Evolutionary conservation across 1,140 invertebrate genomes (phyloP).

Genomic region (Dreissena polymorpha): DNA sequence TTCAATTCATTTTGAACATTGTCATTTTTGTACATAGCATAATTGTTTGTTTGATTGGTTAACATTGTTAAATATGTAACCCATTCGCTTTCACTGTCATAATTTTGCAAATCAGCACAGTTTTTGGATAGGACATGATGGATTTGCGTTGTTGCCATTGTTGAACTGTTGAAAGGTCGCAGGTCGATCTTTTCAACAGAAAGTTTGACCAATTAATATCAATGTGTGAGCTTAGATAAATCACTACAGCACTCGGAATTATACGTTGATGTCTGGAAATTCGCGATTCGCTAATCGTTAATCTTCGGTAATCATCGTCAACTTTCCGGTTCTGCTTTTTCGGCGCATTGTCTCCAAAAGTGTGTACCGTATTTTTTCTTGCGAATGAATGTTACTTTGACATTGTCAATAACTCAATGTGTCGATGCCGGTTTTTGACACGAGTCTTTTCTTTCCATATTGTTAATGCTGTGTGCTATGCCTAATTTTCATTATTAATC

Average conservation of each 20-base stretch:
- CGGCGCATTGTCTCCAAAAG: too few species aligned
- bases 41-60: neutral
- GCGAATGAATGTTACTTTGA: slow-evolving; percentile 13
- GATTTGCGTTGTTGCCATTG: slow-evolving; percentile 55
- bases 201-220: too few species aligned
- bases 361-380: too few species aligned
- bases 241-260: too few species aligned
- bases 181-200: slow-evolving; percentile 5
- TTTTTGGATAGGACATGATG: slow-evolving; percentile 20
- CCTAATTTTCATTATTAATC: neutral
- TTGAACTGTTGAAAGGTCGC: slow-evolving; percentile 35
- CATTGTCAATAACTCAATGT: slow-evolving; percentile 56
- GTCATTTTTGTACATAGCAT: neutral
- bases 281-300: too few species aligned
- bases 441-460: slow-evolving; percentile 48
- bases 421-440: slow-evolving; percentile 38
- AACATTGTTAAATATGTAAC: too few species aligned
- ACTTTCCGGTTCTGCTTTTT: too few species aligned
- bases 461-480: slow-evolving; percentile 6
- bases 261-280: too few species aligned
- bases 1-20: slow-evolving; percentile 3
- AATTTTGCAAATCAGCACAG: neutral
- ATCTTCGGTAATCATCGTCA: too few species aligned
- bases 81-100: neutral
- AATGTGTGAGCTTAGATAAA: too few species aligned